Evolutionary conservation across 2,888 invertebrate species (phyloP), one percentile per base, ranked within the genome.

Genomic region (Masnerella sp.): DNA sequence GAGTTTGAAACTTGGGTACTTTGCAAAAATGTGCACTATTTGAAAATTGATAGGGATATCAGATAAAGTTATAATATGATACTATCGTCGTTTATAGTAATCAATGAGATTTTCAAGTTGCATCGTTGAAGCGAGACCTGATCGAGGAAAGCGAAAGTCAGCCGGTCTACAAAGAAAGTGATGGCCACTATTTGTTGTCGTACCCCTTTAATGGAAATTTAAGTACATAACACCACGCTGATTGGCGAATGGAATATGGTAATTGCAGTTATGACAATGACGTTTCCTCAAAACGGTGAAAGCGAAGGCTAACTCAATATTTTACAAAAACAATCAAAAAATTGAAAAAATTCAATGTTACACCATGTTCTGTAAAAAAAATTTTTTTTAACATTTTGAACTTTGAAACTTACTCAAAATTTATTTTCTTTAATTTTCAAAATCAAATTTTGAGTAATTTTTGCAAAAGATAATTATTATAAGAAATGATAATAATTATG

Each of bases 141-240:
- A 71, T 58, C 64, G 65, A 65, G 49, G 71, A 71, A 71, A 71
- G 71, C 71, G 65, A 71, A 71, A 71, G 71, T 71, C 52, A 58
- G 38, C 51, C 22, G 18, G 40, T 71, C 38, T 64, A 45, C 38
- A 42, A 71, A 54, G 71, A 71, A 71, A 65, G 71, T 45, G 40
- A 28, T 25, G 34, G 14, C 11, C 17, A 32, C 20, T 59, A 71
- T 71, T 64, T 58, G 43, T 61, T 49, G 14, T 25, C 11, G 61
- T 28, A 54, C 38, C 42, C 45, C 42, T 49, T 47, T 54, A 54
- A 61, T 62, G 62, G 62, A 49, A 62, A 56, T 56, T 56, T 49
- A 47, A 49, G 47, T 47, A 43, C 52, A 61, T 40, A 61, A 69
- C 45, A 36, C 43, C 61, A 36, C 12, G 42, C 12, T 56, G 49